Evolutionary conservation across 1,140 invertebrate genomes (phyloP).

Genomic region (Oryctes rhinoceros): DNA sequence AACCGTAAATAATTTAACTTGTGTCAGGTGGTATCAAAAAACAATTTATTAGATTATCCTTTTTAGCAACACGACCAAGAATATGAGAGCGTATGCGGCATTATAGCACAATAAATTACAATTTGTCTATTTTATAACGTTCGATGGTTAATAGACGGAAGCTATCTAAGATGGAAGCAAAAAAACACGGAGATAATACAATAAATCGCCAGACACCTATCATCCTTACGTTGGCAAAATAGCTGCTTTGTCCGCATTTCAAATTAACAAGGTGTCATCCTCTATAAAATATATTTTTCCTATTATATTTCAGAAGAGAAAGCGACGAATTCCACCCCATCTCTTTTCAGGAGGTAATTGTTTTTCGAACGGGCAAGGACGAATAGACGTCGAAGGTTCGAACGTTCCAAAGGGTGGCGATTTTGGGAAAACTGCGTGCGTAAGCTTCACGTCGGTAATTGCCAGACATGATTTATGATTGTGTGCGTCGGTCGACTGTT

Average conservation of each 20-base stretch:
- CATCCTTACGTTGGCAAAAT: not conserved
- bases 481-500: not conserved
- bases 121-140: slow-evolving; percentile 2
- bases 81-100: not conserved
- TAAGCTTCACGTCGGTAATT: slow-evolving; percentile 27
- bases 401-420: not conserved
- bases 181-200: not conserved
- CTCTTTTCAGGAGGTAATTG: not conserved
- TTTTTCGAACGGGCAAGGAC: slow-evolving; percentile 12
- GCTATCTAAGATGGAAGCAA: not conserved
- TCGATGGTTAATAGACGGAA: not conserved
- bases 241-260: not conserved
- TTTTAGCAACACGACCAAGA: not conserved
- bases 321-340: not conserved
- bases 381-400: not conserved
- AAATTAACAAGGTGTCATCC: slow-evolving; percentile 28
- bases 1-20: too few relatives aligned
- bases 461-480: slow-evolving; percentile 13
- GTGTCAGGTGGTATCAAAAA: not conserved
- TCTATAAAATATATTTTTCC: slow-evolving; percentile 38
- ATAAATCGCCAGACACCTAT: slow-evolving; percentile 1
- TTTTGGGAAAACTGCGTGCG: slow-evolving; percentile 29
- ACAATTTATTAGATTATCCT: not conserved
- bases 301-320: not conserved
- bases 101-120: not conserved